Evolutionary conservation across 1,140 invertebrate species (phyloP).

Genomic region (Drosophila teissieri): DNA sequence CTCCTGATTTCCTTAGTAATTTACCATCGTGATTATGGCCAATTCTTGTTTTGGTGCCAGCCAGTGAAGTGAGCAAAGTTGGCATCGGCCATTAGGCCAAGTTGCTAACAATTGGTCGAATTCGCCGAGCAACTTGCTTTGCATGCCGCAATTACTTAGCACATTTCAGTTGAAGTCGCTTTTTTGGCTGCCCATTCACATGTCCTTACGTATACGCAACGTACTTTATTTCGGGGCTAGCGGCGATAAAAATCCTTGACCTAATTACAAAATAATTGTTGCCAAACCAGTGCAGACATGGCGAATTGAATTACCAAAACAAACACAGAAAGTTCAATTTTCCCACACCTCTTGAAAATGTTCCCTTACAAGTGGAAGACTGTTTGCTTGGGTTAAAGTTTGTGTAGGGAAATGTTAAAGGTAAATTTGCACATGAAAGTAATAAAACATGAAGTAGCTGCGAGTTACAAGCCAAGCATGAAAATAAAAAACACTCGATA

Average conservation of each 20-base stretch:
- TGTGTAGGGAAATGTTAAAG: conserved; percentile 31
- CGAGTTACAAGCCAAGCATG: conserved; percentile 7
- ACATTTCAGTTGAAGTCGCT: conserved; percentile 36
- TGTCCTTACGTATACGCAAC: conserved; percentile 33
- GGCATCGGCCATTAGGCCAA: conserved; percentile 26
- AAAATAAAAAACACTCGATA: background rate
- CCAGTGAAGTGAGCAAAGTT: conserved; percentile 25
- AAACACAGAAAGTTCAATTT: conserved; percentile 64
- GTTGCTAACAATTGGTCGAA: conserved; percentile 42
- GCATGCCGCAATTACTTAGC: conserved; percentile 76
- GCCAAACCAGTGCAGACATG: conserved; percentile 55
- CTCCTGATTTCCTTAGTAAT: conserved; percentile 39
- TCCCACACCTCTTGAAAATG: conserved; percentile 4
- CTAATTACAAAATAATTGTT: conserved; percentile 82
- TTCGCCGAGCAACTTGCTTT: conserved; percentile 53
- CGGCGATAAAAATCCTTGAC: conserved; percentile 77
- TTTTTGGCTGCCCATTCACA: conserved; percentile 33
- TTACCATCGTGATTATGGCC: conserved; percentile 47
- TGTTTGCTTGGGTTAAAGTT: conserved; percentile 4
- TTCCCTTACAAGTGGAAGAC: background rate
- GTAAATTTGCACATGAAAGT: conserved; percentile 21
- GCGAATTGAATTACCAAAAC: conserved; percentile 78
- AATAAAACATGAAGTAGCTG: conserved; percentile 22
- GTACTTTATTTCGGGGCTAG: conserved; percentile 20
- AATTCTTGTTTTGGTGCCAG: conserved; percentile 36